Percentiles rank a stretch among this genome's conserved stretches.
phyloP scores from a whole-genome alignment of 2,888 invertebrate genomes.

The Liposcelis brunnea region DNA sequence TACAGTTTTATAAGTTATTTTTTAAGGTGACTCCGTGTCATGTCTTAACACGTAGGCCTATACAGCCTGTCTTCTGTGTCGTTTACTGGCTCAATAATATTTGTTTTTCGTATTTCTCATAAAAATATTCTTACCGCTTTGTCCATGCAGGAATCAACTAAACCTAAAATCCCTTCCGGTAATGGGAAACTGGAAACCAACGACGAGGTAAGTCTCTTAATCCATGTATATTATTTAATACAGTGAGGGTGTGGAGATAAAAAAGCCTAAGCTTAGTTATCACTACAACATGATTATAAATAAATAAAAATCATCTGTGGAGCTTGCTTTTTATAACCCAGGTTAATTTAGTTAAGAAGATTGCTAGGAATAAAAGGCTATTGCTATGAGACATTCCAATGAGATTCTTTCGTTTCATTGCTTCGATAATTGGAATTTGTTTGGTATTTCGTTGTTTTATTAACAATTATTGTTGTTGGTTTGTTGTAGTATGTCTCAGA shows the following conservation, averaged over 20 bases:
- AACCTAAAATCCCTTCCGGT: background rate
- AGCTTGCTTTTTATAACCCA: no score
- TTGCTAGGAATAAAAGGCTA: no score
- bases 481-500: no score
- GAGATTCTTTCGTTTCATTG: no score
- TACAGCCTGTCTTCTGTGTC: background rate
- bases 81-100: background rate
- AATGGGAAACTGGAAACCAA: conserved; percentile 4
- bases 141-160: conserved; percentile 3
- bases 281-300: background rate
- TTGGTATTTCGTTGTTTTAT: no score
- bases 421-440: no score
- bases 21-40: conserved; percentile 5
- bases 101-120: background rate
- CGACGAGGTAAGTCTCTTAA: conserved; percentile 3
- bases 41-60: conserved; percentile 6
- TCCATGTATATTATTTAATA: background rate
- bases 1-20: background rate
- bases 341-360: no score
- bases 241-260: conserved; percentile 7
- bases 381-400: no score
- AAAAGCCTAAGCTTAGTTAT: background rate
- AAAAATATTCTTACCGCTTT: background rate
- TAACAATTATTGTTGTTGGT: no score
- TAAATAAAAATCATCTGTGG: background rate